Percentiles rank a stretch among this genome's conserved stretches.
These are phyloP conservation scores for Pachliopta kotzebuea DNA, from an alignment of 2,888 invertebrate species.

Conservation along the genomic window DNA sequence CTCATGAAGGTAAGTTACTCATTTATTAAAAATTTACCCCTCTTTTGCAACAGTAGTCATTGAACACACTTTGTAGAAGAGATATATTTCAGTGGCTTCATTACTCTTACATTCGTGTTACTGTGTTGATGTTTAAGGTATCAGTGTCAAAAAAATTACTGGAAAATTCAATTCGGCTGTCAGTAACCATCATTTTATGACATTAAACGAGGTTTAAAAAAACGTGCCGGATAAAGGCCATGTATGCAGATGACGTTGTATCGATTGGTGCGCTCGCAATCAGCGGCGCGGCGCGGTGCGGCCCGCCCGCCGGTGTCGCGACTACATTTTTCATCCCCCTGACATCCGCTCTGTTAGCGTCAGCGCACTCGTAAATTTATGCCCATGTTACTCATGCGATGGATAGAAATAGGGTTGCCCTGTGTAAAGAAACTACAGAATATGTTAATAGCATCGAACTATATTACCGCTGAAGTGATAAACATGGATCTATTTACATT, in stretches of 20 bases:
- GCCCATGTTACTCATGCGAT: constrained; percentile 36
- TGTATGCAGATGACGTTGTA: constrained; percentile 40
- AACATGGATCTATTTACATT: constrained; percentile 4
- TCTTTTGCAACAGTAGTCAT: no score
- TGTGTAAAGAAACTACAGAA: constrained; percentile 15
- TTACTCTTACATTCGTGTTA: no score
- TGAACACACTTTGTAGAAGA: no score
- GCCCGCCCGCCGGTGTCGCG: constrained; percentile 36
- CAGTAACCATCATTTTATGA: constrained; percentile 17
- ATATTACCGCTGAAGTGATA: background rate
- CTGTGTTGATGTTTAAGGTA: background rate
- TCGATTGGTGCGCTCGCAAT: constrained; percentile 42
- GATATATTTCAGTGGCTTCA: no score
- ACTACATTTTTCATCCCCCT: constrained; percentile 45
- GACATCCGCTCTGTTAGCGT: constrained; percentile 43
- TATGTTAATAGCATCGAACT: constrained; percentile 13
- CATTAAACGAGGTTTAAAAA: constrained; percentile 28
- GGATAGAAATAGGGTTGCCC: constrained; percentile 37
- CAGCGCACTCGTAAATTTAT: constrained; percentile 43
- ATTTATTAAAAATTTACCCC: no score
- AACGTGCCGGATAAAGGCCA: constrained; percentile 27
- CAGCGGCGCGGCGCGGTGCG: constrained; percentile 40
- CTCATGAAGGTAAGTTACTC: background rate
- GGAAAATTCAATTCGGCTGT: constrained; percentile 1
- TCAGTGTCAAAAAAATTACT: background rate